Percentiles rank a stretch among this genome's conserved stretches.
Conservation (phyloP, 2,113 vertebrate species). For the Python bivittatus region DNA sequence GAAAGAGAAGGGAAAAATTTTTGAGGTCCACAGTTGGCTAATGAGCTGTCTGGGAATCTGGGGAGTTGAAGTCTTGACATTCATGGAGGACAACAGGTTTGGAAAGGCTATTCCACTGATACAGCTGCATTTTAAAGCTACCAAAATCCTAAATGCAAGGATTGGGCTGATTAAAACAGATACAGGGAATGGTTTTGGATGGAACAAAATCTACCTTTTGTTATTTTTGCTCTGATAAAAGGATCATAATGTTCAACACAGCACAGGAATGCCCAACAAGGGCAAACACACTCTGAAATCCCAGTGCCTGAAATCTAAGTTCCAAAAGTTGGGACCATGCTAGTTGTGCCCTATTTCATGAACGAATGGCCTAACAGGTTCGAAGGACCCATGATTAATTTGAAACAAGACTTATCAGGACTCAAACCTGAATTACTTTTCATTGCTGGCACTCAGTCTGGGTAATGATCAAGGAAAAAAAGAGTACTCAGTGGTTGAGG, state of each 20-base stretch:
- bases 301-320: not conserved
- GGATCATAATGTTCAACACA: not conserved
- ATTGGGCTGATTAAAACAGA: not conserved
- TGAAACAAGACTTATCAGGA: not conserved
- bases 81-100: not conserved
- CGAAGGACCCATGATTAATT: not conserved
- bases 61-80: not conserved
- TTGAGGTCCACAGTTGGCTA: not conserved
- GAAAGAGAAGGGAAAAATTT: not conserved
- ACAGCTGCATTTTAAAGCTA: not conserved
- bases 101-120: not conserved
- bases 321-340: not conserved
- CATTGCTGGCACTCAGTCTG: not conserved
- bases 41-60: not conserved
- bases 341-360: not conserved
- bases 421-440: not conserved
- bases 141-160: not conserved
- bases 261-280: not conserved
- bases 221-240: not conserved
- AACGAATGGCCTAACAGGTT: not conserved
- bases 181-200: not conserved
- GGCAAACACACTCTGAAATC: not conserved
- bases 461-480: too few relatives aligned
- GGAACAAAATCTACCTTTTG: not conserved
- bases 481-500: not conserved